These are phyloP conservation scores for Porites divaricata DNA, from an alignment of 92 coral and sea anemone genomes.

Conservation along the genomic window DNA sequence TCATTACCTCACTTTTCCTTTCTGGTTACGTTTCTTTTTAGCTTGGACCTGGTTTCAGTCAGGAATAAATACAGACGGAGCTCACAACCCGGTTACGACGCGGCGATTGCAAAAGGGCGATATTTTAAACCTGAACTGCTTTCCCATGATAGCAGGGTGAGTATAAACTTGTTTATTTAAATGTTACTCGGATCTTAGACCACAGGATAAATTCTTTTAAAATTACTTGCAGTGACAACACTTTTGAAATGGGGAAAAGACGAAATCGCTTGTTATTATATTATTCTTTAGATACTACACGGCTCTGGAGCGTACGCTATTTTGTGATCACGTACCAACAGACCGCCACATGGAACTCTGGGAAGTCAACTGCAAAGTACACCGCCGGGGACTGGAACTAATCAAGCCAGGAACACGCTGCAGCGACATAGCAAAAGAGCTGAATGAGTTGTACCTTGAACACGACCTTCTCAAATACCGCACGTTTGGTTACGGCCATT, in stretches of 20 bases:
- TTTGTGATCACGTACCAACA: slow-evolving; percentile 89
- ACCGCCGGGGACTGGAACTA: slow-evolving; percentile 87
- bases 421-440: slow-evolving; percentile 87
- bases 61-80: slow-evolving; percentile 94
- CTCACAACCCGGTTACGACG: slow-evolving; percentile 90
- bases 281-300: slow-evolving; percentile 67
- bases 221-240: neutral
- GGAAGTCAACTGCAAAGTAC: slow-evolving; percentile 89
- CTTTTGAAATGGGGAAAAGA: neutral
- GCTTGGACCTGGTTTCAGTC: slow-evolving; percentile 99
- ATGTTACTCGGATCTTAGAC: neutral
- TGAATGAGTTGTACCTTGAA: slow-evolving; percentile 78
- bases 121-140: slow-evolving; percentile 81
- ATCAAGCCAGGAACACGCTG: slow-evolving; percentile 85
- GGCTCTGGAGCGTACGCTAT: slow-evolving; percentile 89
- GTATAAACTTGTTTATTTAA: neutral
- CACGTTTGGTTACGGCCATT: slow-evolving; percentile 92
- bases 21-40: slow-evolving; percentile 19
- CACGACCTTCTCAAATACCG: slow-evolving; percentile 83
- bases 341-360: slow-evolving; percentile 92
- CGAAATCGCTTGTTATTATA: neutral
- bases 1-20: neutral
- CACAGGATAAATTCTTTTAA: neutral
- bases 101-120: slow-evolving; percentile 92
- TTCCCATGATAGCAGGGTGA: slow-evolving; percentile 93